Evolutionary conservation across 2,797 vertebrate species (phyloP), one percentile per base, ranked within the genome.

Genomic region (Alosa sapidissima): DNA sequence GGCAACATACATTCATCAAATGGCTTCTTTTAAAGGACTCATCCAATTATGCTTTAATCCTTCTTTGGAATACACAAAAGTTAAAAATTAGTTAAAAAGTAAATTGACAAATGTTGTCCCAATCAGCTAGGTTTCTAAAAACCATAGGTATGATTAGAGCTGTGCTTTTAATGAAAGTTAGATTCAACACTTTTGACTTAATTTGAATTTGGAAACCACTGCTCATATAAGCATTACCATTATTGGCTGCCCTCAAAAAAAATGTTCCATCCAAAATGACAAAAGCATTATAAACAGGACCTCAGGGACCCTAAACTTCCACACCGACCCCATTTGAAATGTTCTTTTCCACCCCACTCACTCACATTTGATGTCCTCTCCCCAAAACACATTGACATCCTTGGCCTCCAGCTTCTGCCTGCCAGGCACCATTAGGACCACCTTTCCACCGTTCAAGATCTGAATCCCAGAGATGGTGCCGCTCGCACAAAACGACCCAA

Each of bases 341-440:
- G 24, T 58, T 14, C 24, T 19, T 83, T 75, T 62, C 6, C 16
- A 28, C 0, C 65, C n/a, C 48, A n/a, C 28, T 55, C 54, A 89
- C 87, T 87, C 86, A 91, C 90, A 86, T 83, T 47, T 82, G 48
- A 92, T 91, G 49, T 90, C 85, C 60, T 92, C 89, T 7, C 90
- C 88, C 1, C 91, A 81, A 11, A 88, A 91, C 24, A 95, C 90
- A 0, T 83, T 24, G 88, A 94, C 94, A 49, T 33, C 81, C 21
- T 28, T 68, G 1, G 62, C 33, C 16, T 90, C 84, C 60, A 93
- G 86, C 60, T 49, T 83, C 88, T 89, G 88, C n/a, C 91, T 89
- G 45, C 92, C 93, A 13, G 91, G 92, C 84, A 95, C 88, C 0
- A 91, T 89, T 87, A 95, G 13, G 83, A 93, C 92, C 54, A 96